Conservation (phyloP, 2,113 vertebrate species). For the Dicerorhinus sumatrensis region DNA sequence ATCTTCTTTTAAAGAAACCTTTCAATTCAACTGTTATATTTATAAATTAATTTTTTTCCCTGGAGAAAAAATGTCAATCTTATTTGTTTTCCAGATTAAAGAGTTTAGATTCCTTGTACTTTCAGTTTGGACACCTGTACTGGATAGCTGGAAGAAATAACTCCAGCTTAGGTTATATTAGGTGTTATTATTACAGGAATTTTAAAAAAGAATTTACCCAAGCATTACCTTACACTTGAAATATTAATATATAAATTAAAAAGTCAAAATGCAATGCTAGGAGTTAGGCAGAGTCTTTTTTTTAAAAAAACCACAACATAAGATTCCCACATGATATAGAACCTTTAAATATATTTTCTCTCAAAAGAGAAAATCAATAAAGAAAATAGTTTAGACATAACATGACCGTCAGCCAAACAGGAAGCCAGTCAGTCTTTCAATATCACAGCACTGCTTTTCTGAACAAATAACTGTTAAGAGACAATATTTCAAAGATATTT, state of each 20-base stretch:
- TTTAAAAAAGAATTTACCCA: not conserved
- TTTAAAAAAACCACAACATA: not conserved
- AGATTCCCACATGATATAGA: not conserved
- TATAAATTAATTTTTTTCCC: not conserved
- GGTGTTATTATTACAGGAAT: not conserved
- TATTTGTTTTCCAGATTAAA: conserved; percentile 21
- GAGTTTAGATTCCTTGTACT: not conserved
- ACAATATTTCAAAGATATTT: conserved; percentile 78
- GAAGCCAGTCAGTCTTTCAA: not conserved
- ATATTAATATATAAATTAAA: conserved; percentile 9
- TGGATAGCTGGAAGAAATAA: not conserved
- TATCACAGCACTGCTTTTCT: not conserved
- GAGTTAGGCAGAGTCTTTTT: not conserved
- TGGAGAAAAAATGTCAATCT: not conserved
- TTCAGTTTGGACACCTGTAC: not conserved
- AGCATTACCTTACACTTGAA: conserved; percentile 23
- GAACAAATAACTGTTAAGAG: conserved; percentile 55
- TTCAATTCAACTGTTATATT: not conserved
- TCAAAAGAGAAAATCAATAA: conserved; percentile 16
- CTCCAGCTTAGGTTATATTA: not conserved
- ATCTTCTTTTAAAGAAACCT: conserved; percentile 1
- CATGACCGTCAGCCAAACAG: not conserved
- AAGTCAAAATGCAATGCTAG: not conserved
- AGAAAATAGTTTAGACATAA: not conserved
- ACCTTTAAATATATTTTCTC: conserved; percentile 28